Evolutionary conservation across 1,140 invertebrate genomes (phyloP).

Genomic region (Chelonus insularis): DNA sequence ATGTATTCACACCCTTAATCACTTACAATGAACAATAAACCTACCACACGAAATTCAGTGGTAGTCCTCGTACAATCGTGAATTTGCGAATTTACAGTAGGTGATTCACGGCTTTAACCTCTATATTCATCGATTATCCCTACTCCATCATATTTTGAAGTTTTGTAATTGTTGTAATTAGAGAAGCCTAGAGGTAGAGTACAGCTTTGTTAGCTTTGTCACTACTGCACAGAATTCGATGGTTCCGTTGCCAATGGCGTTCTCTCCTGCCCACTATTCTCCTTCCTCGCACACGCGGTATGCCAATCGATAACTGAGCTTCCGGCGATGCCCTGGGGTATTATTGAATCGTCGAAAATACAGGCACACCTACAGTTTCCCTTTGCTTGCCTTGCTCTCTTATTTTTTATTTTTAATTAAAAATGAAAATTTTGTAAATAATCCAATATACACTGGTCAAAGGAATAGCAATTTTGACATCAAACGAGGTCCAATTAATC

Average conservation of each 20-base stretch:
- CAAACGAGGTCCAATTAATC: no score
- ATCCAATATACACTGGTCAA: no score
- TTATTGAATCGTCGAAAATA: conserved; percentile 22
- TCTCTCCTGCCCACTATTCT: conserved; percentile 4
- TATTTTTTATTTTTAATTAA: not conserved
- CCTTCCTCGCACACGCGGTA: conserved; percentile 7
- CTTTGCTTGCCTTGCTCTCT: not conserved
- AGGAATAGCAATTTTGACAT: no score
- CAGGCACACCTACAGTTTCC: not conserved
- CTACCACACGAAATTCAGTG: conserved; percentile 15
- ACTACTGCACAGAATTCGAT: not conserved
- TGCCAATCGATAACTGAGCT: conserved; percentile 25
- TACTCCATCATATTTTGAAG: not conserved
- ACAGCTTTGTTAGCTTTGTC: not conserved
- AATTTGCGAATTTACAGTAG: conserved; percentile 25
- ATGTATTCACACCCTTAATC: conserved; percentile 24
- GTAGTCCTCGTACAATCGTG: conserved; percentile 5
- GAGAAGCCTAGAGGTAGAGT: not conserved
- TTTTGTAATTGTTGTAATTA: not conserved
- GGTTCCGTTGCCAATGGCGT: not conserved
- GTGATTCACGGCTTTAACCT: conserved; percentile 15
- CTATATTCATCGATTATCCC: not conserved
- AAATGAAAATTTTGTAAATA: not conserved
- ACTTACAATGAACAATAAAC: conserved; percentile 23
- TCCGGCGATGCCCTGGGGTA: conserved; percentile 17